Percentiles rank a stretch among this genome's conserved stretches.
These are phyloP conservation scores for Pomacea maculata DNA, from an alignment of 1,140 invertebrate species.

Conservation along the genomic window DNA sequence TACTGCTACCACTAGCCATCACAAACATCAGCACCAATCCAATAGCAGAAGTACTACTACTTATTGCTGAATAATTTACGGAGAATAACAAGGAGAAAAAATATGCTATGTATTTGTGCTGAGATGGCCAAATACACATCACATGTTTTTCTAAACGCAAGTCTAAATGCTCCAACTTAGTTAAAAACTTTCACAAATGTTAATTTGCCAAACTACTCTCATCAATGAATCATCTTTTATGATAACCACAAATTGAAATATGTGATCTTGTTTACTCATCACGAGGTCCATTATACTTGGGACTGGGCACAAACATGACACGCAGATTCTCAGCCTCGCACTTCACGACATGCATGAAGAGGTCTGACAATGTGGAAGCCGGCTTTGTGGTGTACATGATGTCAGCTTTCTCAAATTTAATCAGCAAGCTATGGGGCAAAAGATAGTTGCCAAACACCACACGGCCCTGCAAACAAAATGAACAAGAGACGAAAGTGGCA, in stretches of 20 bases:
- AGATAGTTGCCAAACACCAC: conserved; percentile 96
- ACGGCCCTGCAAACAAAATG: conserved; percentile 74
- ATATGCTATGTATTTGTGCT: neutral
- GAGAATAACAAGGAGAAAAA: neutral
- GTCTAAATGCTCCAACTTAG: no score
- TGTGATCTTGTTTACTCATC: conserved; percentile 74
- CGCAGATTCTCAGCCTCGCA: conserved; percentile 92
- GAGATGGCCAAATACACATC: neutral
- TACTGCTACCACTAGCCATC: no score
- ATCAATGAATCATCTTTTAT: no score
- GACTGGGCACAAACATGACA: conserved; percentile 91
- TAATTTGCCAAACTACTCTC: no score
- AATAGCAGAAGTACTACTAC: neutral
- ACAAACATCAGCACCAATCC: neutral
- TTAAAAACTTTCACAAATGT: no score
- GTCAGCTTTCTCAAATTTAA: conserved; percentile 94
- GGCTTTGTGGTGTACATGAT: conserved; percentile 95
- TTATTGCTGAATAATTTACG: neutral
- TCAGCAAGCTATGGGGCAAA: conserved; percentile 90
- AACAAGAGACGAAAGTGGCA: neutral
- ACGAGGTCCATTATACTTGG: conserved; percentile 85
- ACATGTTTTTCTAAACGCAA: neutral
- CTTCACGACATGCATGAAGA: conserved; percentile 96
- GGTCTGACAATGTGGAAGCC: conserved; percentile 88
- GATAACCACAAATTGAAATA: no score